Evolutionary conservation across 2,888 invertebrate genomes (phyloP).

Genomic region (Brachyptera risi): DNA sequence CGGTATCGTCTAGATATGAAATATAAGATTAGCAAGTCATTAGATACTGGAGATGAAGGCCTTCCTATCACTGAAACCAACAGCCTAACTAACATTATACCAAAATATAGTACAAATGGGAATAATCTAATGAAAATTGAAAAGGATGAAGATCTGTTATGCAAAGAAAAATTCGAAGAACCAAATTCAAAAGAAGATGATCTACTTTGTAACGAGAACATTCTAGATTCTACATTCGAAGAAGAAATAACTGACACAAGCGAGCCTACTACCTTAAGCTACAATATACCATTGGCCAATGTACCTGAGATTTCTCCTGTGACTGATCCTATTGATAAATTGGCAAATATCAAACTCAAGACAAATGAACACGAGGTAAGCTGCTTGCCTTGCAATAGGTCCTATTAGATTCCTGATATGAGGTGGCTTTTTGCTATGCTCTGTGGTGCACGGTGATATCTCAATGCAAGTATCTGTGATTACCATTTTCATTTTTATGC

Average conservation of each 20-base stretch:
- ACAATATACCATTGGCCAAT: not conserved
- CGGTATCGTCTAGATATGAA: not conserved
- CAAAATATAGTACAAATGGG: slow-evolving; percentile 3
- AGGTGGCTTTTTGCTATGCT: too few species aligned
- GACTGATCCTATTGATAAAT: not conserved
- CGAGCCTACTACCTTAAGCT: not conserved
- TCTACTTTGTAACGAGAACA: slow-evolving; percentile 1
- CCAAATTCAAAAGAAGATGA: not conserved
- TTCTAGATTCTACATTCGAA: not conserved
- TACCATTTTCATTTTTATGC: too few species aligned
- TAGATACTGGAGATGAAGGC: not conserved
- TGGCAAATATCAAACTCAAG: not conserved
- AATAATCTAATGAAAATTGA: too few species aligned
- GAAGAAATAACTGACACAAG: not conserved
- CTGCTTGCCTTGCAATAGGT: not conserved
- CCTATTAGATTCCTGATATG: too few species aligned
- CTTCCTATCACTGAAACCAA: not conserved
- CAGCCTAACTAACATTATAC: slow-evolving; percentile 7
- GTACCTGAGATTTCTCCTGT: not conserved
- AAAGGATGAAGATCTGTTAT: not conserved
- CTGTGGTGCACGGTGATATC: too few species aligned
- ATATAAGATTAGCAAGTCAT: not conserved
- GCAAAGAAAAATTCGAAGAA: slow-evolving; percentile 10
- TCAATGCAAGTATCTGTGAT: too few species aligned
- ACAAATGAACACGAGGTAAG: not conserved